Base-by-base conservation (phyloP, 2,797 vertebrate genomes). In the Ataeniobius toweri region DNA sequence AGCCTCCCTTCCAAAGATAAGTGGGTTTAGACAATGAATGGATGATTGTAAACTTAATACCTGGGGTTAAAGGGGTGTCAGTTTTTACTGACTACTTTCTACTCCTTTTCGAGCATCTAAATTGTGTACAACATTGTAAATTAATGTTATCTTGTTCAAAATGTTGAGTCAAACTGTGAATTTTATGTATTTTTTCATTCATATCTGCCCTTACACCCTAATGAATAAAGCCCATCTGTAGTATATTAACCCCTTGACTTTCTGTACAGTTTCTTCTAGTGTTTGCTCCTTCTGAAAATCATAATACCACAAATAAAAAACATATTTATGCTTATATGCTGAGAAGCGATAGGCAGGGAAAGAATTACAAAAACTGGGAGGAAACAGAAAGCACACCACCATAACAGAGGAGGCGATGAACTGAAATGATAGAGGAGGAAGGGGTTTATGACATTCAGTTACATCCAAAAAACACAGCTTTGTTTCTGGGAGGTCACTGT, bases 401-500 rank as follows among this genome's bases (percentile, higher is more conserved):
- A 76, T 77, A 86, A 87, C 78, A 73, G 73, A 84, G 70, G 53
- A 85, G 77, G 61, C 78, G 85, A 75, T 85, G 81, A 84, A 81
- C 22, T 80, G 36, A 87, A 83, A 86, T 73, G 83, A 92, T 88
- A 88, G 72, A 76, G 46, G 63, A 85, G 78, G 80, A 81, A 81
- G 80, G 75, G 77, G 79, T 88, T 88, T 82, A 76, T 85, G 85
- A 88, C 79, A 89, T 89, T 88, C 79, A 74, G 77, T 86, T 88
- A 89, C 85, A 83, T 87, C 83, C 83, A 86, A 71, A 84, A 87
- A 90, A 79, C 79, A 83, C 73, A 71, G 79, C 79, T 85, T 88
- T 91, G 87, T 91, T 90, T 91, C 79, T 83, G 77, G 73, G 44
- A 88, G 83, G 90, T 89, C 85, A 88, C 74, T 87, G 85, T 89